Evolutionary conservation across 64 coral and sea anemone genomes (phyloP), one percentile per base, ranked within the genome.

Genomic region (Platygyra sinensis): DNA sequence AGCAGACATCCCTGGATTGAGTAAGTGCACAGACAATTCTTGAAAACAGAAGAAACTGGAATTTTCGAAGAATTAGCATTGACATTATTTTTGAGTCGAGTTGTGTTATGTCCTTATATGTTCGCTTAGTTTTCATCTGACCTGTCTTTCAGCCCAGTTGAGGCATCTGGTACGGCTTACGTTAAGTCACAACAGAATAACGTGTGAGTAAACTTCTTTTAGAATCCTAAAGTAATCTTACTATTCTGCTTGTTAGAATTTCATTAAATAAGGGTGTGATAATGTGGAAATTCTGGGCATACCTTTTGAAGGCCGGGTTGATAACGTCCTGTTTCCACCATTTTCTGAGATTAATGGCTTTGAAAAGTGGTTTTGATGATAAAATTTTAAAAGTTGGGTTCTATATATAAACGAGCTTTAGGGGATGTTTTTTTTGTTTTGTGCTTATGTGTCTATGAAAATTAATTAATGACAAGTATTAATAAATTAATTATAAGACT

Each of bases 121-220:
- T 78, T 24, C 51, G 60, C 67, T 69, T 60, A 30, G 5, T 61
- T 30, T 33, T 87, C 27, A 2, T 72, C 72, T 88, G 63, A 30
- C 13, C 78, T 64, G 50, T 17, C 38, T 90, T 96, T 73, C 83
- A 97, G 95, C 89, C 5, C 80, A 83, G 18, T 72, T 94, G 75
- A 87, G 91, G 52, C 86, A 91, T 88, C 59, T 97, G 39, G 82
- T 86, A 30, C 82, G 95, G 20, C 92, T 97, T 31, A 97, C 95
- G 62, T 60, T 97, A 18, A 97, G 95, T 76, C 95, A 97, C 54
- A 97, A 97, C 77, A 97, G 90, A 85, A 93, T 97, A 90, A 91
- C 91, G 78, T 64, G 95, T 97, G 59, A 97, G 95, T 46, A 46
- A 46, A 46, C 6, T 97, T 60, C 30, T 77, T 28, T 20, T 67